Percentiles rank a stretch among this genome's conserved stretches.
These are phyloP conservation scores for Scylla paramamosain DNA, from an alignment of 1,140 invertebrate species.

Conservation along the genomic window DNA sequence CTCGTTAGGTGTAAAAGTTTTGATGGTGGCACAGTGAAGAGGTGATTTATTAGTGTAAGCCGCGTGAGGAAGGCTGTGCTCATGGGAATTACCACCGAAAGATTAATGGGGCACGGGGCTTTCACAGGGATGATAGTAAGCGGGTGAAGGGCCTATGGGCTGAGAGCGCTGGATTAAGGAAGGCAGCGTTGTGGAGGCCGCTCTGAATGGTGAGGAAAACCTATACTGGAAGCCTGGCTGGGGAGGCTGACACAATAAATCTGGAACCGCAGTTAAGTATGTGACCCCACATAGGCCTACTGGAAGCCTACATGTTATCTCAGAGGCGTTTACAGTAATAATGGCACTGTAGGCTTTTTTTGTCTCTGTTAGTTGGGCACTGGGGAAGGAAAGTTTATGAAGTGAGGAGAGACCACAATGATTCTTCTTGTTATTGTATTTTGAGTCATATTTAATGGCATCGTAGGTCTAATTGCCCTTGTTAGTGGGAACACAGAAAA, in stretches of 20 bases:
- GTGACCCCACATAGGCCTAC: not conserved
- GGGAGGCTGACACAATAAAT: not conserved
- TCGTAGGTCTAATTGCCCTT: no score
- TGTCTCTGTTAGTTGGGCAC: not conserved
- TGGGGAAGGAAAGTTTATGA: not conserved
- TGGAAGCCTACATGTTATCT: not conserved
- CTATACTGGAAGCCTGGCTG: not conserved
- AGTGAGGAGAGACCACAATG: no score
- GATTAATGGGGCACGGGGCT: not conserved
- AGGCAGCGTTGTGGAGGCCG: not conserved
- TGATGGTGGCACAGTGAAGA: not conserved
- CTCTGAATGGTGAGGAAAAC: not conserved
- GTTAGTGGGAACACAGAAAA: no score
- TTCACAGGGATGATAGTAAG: not conserved
- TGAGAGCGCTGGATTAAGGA: not conserved
- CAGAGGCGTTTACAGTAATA: no score
- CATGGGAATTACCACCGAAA: not conserved
- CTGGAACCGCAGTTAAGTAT: not conserved
- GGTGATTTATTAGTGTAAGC: not conserved
- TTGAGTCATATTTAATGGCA: no score
- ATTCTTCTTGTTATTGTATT: not conserved
- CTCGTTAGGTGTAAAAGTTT: not conserved
- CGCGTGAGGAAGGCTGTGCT: not conserved
- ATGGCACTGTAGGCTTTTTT: not conserved
- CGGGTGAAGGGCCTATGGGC: not conserved